Conservation (phyloP, 2,113 vertebrate species). For the Rattus rattus region DNA sequence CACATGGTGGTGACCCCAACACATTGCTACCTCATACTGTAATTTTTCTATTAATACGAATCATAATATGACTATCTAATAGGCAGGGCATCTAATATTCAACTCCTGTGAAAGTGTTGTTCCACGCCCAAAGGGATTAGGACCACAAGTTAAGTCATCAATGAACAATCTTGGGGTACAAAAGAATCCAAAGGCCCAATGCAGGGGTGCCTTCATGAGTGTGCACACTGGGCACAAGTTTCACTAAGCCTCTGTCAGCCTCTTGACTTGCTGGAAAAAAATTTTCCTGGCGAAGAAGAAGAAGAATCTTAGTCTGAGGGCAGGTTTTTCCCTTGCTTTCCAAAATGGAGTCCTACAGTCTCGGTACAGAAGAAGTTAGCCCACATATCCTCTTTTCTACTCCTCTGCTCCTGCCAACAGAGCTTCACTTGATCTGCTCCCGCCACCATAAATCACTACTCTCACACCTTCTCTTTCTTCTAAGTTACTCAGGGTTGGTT, state of each 20-base stretch:
- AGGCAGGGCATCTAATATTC: background rate
- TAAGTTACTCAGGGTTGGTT: too few relatives aligned
- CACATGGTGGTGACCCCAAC: background rate
- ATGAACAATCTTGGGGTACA: background rate
- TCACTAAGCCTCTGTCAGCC: background rate
- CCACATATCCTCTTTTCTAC: background rate
- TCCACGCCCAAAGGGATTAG: background rate
- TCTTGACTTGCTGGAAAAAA: background rate
- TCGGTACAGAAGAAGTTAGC: accelerated
- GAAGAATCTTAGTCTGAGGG: background rate
- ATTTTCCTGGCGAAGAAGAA: too few relatives aligned
- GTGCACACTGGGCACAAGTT: background rate
- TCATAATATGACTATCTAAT: background rate
- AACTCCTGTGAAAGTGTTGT: background rate
- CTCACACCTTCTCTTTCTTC: background rate
- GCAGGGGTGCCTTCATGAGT: background rate
- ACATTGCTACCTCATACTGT: background rate
- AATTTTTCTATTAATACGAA: background rate
- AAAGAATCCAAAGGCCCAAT: background rate
- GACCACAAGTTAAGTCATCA: background rate
- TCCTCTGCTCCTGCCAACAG: background rate
- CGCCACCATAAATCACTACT: accelerated
- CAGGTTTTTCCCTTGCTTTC: background rate
- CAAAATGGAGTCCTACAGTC: background rate
- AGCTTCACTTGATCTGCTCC: background rate